Base-by-base conservation (phyloP, 2,888 invertebrate genomes). In the Caenorhabditis zanzibari region DNA sequence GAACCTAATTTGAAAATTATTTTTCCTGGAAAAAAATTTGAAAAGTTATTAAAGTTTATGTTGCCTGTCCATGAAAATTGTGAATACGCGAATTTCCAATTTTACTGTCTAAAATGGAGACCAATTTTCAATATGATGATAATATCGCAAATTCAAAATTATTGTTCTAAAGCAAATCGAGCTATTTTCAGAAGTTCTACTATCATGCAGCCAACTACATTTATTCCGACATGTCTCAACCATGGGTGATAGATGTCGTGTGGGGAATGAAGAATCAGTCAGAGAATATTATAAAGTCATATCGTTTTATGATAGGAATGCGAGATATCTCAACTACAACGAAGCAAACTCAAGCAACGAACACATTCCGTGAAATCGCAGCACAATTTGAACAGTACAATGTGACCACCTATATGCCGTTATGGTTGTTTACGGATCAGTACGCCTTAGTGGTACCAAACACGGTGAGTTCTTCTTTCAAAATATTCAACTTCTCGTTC, bases 401-500 rank as follows among this genome's bases (percentile, higher is more conserved):
- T 80, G 86, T 91, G 14, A 90, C 90, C 1, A 90, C 91, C 4
- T 91, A 89, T 86, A 90, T 90, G 90, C 89, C 90, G 2, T 81
- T 91, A 5, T 91, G 90, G 90, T 82, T 90, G n/a, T 91, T 91
- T 86, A 89, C 89, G 14, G 91, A 91, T 74, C 91, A 91, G 80
- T 91, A 91, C 81, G 86, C 86, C 4, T 81, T 90, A 1, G 90
- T 91, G 0, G 90, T 91, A 24, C 90, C 91, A 0, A 91, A 91
- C 74, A 90, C 90, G 3, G 85, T 91, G 49, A 59, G 79, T 61
- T 49, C 9, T 12, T 9, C 16, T 22, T 41, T 9, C 52, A 44
- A 58, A 16, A n/a, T 19, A 2, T 12, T 47, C 16, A n/a, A 2
- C 16, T 47, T 44, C 12, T 44, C n/a, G n/a, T 14, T 7, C 44